These are phyloP conservation scores for Genyomyrus donnyi DNA, from an alignment of 2,113 vertebrate species.

Conservation along the genomic window DNA sequence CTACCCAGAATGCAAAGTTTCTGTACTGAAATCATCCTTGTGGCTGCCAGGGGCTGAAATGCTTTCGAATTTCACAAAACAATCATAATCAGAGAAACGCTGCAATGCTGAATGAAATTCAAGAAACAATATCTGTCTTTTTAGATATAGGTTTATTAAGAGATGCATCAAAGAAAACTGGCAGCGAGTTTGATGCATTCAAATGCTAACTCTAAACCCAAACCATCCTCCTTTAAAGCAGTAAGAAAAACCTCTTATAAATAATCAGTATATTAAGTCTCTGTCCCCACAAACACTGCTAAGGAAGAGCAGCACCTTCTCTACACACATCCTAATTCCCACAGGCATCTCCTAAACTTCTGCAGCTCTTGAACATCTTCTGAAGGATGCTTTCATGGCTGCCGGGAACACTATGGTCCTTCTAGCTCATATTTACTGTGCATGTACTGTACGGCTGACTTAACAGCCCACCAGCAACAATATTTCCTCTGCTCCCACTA, in stretches of 20 bases:
- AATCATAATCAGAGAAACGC: not conserved
- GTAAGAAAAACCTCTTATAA: not conserved
- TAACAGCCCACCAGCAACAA: not conserved
- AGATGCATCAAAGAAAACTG: not conserved
- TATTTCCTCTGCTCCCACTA: conserved; percentile 19
- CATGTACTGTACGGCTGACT: not conserved
- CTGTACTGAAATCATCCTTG: not conserved
- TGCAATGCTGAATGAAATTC: not conserved
- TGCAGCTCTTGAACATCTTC: not conserved
- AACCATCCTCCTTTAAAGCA: not conserved
- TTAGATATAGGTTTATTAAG: not conserved
- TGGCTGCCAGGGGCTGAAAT: not conserved
- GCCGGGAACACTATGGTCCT: not conserved
- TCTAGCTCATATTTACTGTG: not conserved
- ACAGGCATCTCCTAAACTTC: not conserved
- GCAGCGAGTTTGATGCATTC: not conserved
- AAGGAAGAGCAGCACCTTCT: not conserved
- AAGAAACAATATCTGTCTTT: not conserved
- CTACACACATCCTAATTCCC: not conserved
- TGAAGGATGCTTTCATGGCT: not conserved
- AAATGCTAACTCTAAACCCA: not conserved
- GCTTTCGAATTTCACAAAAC: not conserved
- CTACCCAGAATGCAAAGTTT: not conserved
- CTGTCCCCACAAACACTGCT: not conserved
- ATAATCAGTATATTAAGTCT: not conserved